phyloP scores from a whole-genome alignment of 2,113 vertebrate genomes.

The Sylvicapra grimmia region DNA sequence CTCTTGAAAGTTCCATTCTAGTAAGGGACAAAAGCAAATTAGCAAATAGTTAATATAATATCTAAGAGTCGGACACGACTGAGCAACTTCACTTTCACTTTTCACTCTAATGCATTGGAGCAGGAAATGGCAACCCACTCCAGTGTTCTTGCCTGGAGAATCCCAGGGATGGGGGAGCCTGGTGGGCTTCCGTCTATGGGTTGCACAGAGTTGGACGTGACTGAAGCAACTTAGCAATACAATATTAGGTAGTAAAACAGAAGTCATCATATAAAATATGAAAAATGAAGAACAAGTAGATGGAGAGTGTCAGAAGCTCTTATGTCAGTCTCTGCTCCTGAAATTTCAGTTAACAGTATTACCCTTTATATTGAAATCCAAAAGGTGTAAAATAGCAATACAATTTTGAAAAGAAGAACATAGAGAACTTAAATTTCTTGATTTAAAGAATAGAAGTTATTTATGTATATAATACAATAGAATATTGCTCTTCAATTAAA shows the following conservation, averaged over 20 bases:
- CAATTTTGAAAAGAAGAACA: background rate
- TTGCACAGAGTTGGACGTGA: rapidly evolving
- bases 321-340: background rate
- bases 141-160: no score
- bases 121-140: no score
- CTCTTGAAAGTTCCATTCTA: background rate
- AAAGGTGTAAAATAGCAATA: background rate
- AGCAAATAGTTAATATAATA: background rate
- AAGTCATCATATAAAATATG: background rate
- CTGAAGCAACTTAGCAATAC: background rate
- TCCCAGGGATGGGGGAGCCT: no score
- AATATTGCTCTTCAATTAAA: background rate
- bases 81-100: no score
- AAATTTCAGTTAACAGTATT: background rate
- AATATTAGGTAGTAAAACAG: background rate
- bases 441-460: background rate
- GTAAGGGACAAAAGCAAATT: background rate
- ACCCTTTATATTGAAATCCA: background rate
- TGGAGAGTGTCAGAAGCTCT: background rate
- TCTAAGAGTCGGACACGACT: no score
- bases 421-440: background rate
- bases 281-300: background rate
- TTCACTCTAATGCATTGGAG: no score
- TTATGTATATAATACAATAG: background rate
- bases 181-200: no score